phyloP scores from a whole-genome alignment of 2,888 invertebrate genomes.

The Zeuzera pyrina region DNA sequence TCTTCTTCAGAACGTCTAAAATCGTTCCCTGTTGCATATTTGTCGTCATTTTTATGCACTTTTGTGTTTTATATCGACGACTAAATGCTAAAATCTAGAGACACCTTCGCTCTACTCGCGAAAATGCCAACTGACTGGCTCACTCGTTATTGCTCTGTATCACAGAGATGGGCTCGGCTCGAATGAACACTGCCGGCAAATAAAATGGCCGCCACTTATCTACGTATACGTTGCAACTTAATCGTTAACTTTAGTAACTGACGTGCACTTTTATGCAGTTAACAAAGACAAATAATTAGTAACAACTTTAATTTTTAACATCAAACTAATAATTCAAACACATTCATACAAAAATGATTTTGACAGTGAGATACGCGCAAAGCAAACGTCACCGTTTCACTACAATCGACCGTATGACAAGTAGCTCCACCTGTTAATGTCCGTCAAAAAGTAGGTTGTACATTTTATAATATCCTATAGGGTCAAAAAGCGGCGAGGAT shows the following conservation, averaged over 20 bases:
- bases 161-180: constrained; percentile 66
- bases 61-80: constrained; percentile 46
- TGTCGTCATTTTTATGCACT: constrained; percentile 83
- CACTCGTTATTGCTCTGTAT: constrained; percentile 58
- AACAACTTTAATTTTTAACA: constrained; percentile 8
- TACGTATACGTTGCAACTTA: constrained; percentile 50
- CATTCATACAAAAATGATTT: constrained; percentile 39
- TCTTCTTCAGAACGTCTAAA: constrained; percentile 98
- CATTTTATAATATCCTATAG: constrained; percentile 2
- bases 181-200: constrained; percentile 69
- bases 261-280: constrained; percentile 26
- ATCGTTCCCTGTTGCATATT: constrained; percentile 94
- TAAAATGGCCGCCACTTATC: constrained; percentile 64
- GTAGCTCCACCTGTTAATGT: constrained; percentile 61
- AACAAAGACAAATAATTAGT: constrained; percentile 21
- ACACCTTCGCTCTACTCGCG: constrained; percentile 69
- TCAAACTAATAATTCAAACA: constrained; percentile 28
- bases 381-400: constrained; percentile 55
- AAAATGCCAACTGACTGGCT: constrained; percentile 70
- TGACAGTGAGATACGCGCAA: constrained; percentile 48
- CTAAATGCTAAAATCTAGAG: constrained; percentile 60
- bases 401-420: constrained; percentile 33
- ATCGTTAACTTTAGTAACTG: constrained; percentile 39
- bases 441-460: constrained; percentile 22
- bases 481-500: constrained; percentile 25